These are phyloP conservation scores for Boloria selene DNA, from an alignment of 2,888 invertebrate species.

Conservation along the genomic window DNA sequence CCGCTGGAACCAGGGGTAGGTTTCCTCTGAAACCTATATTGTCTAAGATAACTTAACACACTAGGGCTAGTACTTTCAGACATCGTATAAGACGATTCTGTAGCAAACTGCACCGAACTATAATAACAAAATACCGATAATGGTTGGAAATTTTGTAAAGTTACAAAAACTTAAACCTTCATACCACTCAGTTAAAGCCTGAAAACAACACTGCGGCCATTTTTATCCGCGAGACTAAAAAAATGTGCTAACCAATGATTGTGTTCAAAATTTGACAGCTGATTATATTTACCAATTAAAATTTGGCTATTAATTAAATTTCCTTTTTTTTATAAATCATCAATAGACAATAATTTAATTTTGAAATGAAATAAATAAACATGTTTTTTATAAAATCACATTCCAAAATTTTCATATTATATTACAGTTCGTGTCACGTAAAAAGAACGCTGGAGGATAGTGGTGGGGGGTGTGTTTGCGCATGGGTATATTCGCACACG, in stretches of 20 bases:
- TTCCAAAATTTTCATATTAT: no score
- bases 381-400: no score
- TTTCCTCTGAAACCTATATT: slow-evolving; percentile 87
- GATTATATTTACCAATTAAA: slow-evolving; percentile 34
- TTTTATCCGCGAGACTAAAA: slow-evolving; percentile 76
- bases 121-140: slow-evolving; percentile 42
- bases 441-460: no score
- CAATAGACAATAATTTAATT: slow-evolving; percentile 19
- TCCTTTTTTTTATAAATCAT: slow-evolving; percentile 6
- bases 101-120: slow-evolving; percentile 37
- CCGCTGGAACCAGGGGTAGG: slow-evolving; percentile 65
- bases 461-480: no score
- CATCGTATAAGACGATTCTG: slow-evolving; percentile 51
- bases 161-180: slow-evolving; percentile 55
- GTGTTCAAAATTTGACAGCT: slow-evolving; percentile 37
- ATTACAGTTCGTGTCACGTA: no score
- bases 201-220: slow-evolving; percentile 76
- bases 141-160: slow-evolving; percentile 46
- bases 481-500: no score
- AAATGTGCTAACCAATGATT: slow-evolving; percentile 52
- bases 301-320: background rate
- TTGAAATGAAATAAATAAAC: background rate
- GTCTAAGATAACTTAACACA: slow-evolving; percentile 84
- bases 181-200: slow-evolving; percentile 59
- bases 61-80: slow-evolving; percentile 80